Evolutionary conservation across 2,797 vertebrate species (phyloP).

Genomic region (Staurois parvus): DNA sequence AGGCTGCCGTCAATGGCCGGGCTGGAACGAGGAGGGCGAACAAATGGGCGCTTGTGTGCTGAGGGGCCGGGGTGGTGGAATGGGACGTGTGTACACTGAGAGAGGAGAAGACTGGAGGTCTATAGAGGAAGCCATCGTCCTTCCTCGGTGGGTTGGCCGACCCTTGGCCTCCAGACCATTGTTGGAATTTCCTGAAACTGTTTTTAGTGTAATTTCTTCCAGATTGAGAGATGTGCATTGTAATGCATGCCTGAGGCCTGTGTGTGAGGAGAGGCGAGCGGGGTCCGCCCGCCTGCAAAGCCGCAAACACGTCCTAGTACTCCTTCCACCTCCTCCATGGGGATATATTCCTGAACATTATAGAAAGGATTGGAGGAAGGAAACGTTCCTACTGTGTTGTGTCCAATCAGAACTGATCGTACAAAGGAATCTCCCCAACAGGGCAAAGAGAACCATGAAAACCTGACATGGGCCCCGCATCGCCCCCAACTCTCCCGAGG

Average conservation of each 20-base stretch:
- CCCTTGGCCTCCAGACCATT: slow-evolving; percentile 50
- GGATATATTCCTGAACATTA: too few species aligned
- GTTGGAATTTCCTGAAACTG: slow-evolving; percentile 61
- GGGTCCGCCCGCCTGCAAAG: background rate
- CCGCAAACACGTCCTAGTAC: too few species aligned
- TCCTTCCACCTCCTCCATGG: too few species aligned
- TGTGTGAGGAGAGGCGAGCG: background rate
- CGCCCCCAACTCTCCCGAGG: too few species aligned
- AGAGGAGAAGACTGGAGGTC: background rate
- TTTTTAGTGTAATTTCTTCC: slow-evolving; percentile 59
- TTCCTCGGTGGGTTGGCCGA: slow-evolving; percentile 38
- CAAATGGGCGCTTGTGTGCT: background rate
- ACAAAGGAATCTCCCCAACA: too few species aligned
- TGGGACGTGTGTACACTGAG: slow-evolving; percentile 1
- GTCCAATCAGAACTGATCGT: too few species aligned
- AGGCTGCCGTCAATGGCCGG: too few species aligned
- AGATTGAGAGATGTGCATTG: slow-evolving; percentile 52
- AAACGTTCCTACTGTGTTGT: too few species aligned
- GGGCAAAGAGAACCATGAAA: too few species aligned
- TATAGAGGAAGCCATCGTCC: slow-evolving; percentile 46
- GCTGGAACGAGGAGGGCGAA: background rate
- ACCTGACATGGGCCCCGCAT: too few species aligned
- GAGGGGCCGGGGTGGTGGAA: background rate
- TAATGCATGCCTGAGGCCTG: slow-evolving; percentile 38
- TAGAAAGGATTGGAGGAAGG: too few species aligned